phyloP scores from a whole-genome alignment of 2,797 vertebrate species.

The Chaetodon trifasciatus region DNA sequence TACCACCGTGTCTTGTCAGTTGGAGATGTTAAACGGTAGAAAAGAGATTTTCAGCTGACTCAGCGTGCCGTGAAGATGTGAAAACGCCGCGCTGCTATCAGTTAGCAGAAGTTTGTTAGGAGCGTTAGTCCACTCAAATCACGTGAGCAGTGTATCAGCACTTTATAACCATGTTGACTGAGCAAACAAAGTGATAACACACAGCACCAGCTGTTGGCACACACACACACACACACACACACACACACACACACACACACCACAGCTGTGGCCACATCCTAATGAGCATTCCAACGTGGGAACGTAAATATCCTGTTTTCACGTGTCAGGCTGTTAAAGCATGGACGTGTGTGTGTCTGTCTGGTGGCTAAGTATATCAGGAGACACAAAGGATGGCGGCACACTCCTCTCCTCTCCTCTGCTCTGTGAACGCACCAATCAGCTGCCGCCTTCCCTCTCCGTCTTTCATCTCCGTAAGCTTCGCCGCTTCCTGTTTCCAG shows the following conservation, averaged over 20 bases:
- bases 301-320: conserved; percentile 80
- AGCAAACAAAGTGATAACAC: conserved; percentile 69
- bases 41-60: not conserved
- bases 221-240: conserved; percentile 37
- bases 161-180: conserved; percentile 60
- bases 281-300: conserved; percentile 75
- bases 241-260: conserved; percentile 63
- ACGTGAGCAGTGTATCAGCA: conserved; percentile 49
- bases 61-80: not conserved
- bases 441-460: not conserved
- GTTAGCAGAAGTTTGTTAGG: not conserved
- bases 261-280: conserved; percentile 76
- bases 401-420: not conserved
- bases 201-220: conserved; percentile 50
- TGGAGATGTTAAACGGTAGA: not conserved
- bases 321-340: conserved; percentile 46
- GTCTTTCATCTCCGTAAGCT: not conserved
- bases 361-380: conserved; percentile 7
- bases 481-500: conserved; percentile 30
- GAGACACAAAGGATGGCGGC: conserved; percentile 8
- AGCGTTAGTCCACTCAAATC: not conserved
- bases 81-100: not conserved
- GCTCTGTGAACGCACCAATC: not conserved
- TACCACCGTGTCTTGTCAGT: not conserved
- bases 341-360: conserved; percentile 34